Conservation (phyloP, 2,113 vertebrate genomes). For the Phainopepla nitens region DNA sequence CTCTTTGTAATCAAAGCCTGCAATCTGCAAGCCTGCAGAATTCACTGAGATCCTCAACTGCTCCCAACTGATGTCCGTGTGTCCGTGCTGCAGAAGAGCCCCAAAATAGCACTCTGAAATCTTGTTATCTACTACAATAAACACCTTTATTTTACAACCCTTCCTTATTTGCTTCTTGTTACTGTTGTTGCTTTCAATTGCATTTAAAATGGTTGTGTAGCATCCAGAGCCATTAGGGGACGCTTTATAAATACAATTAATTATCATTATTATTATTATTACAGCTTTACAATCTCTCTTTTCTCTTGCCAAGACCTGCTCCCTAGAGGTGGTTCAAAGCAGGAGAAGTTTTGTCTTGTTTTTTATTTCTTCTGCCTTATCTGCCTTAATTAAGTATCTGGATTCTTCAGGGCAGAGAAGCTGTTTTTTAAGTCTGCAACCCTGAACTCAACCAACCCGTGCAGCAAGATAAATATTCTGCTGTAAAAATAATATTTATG, state of each 20-base stretch:
- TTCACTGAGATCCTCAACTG: background rate
- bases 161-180: background rate
- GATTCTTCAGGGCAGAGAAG: slow-evolving; percentile 21
- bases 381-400: slow-evolving; percentile 30
- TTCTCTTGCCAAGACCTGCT: slow-evolving; percentile 58
- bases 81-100: background rate
- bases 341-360: slow-evolving; percentile 38
- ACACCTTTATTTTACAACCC: background rate
- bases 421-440: background rate
- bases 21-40: background rate
- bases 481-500: slow-evolving; percentile 14
- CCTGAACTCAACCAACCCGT: background rate
- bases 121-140: background rate
- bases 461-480: background rate
- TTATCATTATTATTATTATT: slow-evolving; percentile 53
- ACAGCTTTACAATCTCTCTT: slow-evolving; percentile 32
- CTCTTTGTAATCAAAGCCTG: background rate
- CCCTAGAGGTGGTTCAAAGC: slow-evolving; percentile 55
- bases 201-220: background rate
- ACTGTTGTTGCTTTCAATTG: background rate
- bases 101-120: background rate
- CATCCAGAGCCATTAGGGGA: background rate
- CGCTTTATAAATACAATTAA: slow-evolving; percentile 58
- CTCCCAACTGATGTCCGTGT: fast-evolving
- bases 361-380: slow-evolving; percentile 51